Conservation (phyloP, 37 sponge, comb jelly and placozoan species). For the Hexactinellida sp. region DNA sequence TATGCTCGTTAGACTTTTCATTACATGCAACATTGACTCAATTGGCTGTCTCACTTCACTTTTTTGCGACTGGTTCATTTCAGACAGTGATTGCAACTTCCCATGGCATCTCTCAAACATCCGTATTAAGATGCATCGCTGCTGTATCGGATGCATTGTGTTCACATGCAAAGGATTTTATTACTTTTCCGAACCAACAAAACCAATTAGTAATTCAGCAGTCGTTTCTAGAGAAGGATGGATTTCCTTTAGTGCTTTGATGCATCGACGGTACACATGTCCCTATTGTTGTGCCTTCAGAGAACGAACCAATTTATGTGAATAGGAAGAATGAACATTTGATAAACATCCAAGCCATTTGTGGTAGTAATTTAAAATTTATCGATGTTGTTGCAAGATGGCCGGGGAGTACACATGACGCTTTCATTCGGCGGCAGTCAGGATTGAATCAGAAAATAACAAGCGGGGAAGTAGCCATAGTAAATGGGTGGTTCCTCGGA, state of each 20-base stretch:
- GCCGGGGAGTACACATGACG: no score
- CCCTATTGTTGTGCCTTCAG: neutral
- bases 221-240: neutral
- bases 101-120: neutral
- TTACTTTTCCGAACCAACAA: neutral
- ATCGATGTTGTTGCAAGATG: no score
- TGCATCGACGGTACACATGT: neutral
- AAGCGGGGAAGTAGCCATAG: no score
- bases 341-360: no score
- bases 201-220: neutral
- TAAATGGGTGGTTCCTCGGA: no score
- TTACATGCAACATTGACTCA: neutral
- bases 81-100: no score
- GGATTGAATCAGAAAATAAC: no score
- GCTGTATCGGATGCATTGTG: neutral
- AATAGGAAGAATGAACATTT: neutral
- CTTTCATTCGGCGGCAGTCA: no score
- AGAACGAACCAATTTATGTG: neutral
- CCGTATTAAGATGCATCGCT: neutral
- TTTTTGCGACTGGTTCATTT: no score
- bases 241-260: neutral
- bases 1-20: no score
- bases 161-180: neutral
- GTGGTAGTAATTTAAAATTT: no score
- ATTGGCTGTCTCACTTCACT: no score